These are phyloP conservation scores for Toxotes chatareus DNA, from an alignment of 2,113 vertebrate species.

Conservation along the genomic window DNA sequence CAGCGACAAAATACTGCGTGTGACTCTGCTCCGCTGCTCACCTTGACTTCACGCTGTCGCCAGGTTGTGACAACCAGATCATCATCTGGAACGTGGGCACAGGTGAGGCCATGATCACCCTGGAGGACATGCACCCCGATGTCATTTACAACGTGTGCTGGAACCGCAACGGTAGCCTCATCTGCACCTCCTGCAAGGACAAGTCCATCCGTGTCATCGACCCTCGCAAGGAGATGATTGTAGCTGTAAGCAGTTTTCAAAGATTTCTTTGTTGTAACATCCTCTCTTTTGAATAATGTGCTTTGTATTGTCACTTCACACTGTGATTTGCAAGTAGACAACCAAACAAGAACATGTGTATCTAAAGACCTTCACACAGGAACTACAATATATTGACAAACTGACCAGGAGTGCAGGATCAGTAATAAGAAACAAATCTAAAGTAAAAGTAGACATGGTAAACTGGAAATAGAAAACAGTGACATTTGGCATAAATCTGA, in stretches of 20 bases:
- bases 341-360: not conserved
- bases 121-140: conserved; percentile 96
- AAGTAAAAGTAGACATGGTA: not conserved
- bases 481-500: not conserved
- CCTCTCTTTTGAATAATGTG: not conserved
- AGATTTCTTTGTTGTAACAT: not conserved
- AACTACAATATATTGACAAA: not conserved
- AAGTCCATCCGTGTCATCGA: conserved; percentile 95
- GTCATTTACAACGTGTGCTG: conserved; percentile 95
- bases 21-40: not conserved
- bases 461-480: not conserved
- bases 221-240: conserved; percentile 89
- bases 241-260: conserved; percentile 86
- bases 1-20: not conserved
- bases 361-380: not conserved
- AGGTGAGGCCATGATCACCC: conserved; percentile 90
- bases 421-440: no score
- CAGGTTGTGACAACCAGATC: conserved; percentile 93
- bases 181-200: conserved; percentile 97
- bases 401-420: not conserved
- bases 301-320: not conserved
- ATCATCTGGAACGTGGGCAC: conserved; percentile 98
- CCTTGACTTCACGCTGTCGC: not conserved
- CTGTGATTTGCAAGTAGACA: not conserved
- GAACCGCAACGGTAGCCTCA: conserved; percentile 95